Evolutionary conservation across 2,113 vertebrate species (phyloP), one percentile per base, ranked within the genome.

Genomic region (Noturus placidus): DNA sequence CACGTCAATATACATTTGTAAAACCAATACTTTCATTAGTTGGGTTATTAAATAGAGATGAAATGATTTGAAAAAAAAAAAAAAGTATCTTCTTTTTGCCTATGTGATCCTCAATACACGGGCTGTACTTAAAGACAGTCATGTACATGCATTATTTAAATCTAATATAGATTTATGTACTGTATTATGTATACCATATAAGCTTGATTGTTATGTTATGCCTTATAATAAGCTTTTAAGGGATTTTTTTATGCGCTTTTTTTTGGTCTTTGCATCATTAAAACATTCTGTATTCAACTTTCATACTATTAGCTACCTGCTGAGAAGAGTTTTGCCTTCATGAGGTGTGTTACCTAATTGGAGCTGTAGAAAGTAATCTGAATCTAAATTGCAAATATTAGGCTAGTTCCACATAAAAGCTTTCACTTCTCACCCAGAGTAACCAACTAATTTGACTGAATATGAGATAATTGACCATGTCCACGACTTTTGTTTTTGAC

Each of bases 301-400:
- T 90, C 72, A 52, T 81, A 88, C 86, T 78, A 90, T 93, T 91
- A 93, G 92, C 79, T 70, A 85, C 91, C 92, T 89, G 92, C 92
- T 93, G 91, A 80, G 92, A 86, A 88, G 84, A 78, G 89, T 90
- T 93, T 91, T 87, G 81, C 85, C 87, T 87, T 84, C 86, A 59
- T 84, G 85, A 79, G 89, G 65, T 86, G 84, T 91, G 88, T 90
- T 90, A 89, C 56, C 88, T 90, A 90, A 93, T 91, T 94, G 89
- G 86, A 92, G 87, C 77, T 69, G 76, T 74, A 79, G 70, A 56
- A 86, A 85, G 89, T 91, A 91, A 89, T 87, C 88, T 84, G 84
- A 89, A 92, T 90, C 35, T 87, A 88, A 91, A 92, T 90, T 88
- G 82, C 91, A 87, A 54, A 69, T 59, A 42, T 94, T 92, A 89